Evolutionary conservation across 2,113 vertebrate species (phyloP), one percentile per base, ranked within the genome.

Genomic region (Coptodon rendalli): DNA sequence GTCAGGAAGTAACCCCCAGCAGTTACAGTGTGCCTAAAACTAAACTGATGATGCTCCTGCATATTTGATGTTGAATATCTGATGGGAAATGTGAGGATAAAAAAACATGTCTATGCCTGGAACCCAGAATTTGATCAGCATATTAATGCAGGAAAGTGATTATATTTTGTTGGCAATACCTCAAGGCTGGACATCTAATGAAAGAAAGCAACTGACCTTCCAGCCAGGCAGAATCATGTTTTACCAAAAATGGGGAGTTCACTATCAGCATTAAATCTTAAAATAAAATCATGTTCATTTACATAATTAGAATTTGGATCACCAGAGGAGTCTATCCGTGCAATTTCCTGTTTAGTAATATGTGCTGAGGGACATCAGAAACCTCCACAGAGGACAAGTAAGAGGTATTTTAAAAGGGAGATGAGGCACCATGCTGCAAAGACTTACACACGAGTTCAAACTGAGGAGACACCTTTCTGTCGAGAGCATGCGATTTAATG

Each of bases 261-360:
- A 83, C 88, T 87, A 93, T 94, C 93, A 87, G 91, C 83, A 86
- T 93, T 92, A 87, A 91, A 91, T 94, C 88, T 93, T 90, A 73
- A 93, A 94, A 91, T 90, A 92, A 92, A 89, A 73, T 93, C 80
- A 22, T 5, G 6, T 61, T 92, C 88, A 94, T 95, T 94, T 94
- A 14, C 93, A 94, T 94, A 93, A 95, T 95, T 94, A 87, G 83
- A 91, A 91, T 91, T 86, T 86, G 89, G 86, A 93, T 93, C 87
- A 89, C 85, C 80, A 81, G 90, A 87, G 87, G 73, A 87, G 68
- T 82, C 89, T 14, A 22, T 85, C 80, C 57, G n/a, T 66, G 86
- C 59, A 53, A 50, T 82, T 50, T 71, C 13, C 87, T 91, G 90
- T 92, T 95, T 85, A 54, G 91, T 90, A 90, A 89, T 83, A 63